A percentile compares a stretch with the other conserved stretches of the same genome.
Evolutionary conservation across 2,113 vertebrate species (phyloP).

Genomic region (Trogon melanurus): DNA sequence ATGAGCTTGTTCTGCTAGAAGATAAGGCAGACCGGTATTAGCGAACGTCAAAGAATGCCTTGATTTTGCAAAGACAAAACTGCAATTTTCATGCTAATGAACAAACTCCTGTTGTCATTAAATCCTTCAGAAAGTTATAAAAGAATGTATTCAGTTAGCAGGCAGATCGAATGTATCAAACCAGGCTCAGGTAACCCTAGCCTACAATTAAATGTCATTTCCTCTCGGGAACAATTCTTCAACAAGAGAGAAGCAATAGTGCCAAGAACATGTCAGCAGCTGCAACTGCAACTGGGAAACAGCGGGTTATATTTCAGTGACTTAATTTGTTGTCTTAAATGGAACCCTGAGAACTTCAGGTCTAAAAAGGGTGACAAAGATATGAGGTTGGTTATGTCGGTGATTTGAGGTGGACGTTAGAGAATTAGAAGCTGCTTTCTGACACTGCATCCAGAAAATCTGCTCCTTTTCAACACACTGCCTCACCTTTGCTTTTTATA

Average conservation of each 20-base stretch:
- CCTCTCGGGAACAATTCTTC: slow-evolving; percentile 56
- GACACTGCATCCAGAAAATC: background rate
- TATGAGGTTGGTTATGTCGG: background rate
- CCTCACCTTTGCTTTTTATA: background rate
- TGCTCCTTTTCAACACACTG: background rate
- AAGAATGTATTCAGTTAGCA: slow-evolving; percentile 27
- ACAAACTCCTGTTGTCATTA: slow-evolving; percentile 21
- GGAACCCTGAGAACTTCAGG: background rate
- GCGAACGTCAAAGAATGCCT: slow-evolving; percentile 12
- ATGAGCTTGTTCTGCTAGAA: background rate
- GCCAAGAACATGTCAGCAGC: slow-evolving; percentile 39
- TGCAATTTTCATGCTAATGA: slow-evolving; percentile 56
- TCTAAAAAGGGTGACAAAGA: slow-evolving; percentile 17
- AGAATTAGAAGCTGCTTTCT: slow-evolving; percentile 12
- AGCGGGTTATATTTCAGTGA: slow-evolving; percentile 43
- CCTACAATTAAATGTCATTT: slow-evolving; percentile 67
- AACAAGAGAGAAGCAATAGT: slow-evolving; percentile 9
- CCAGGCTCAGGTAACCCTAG: slow-evolving; percentile 37
- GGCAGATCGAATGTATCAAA: slow-evolving; percentile 40
- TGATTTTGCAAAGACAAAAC: slow-evolving; percentile 39
- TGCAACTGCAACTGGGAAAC: slow-evolving; percentile 35
- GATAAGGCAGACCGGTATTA: background rate
- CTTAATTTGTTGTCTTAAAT: slow-evolving; percentile 62
- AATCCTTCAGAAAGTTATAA: slow-evolving; percentile 27
- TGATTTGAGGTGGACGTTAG: background rate